These are phyloP conservation scores for Gambelia wislizenii DNA, from an alignment of 2,797 vertebrate species.

Conservation along the genomic window DNA sequence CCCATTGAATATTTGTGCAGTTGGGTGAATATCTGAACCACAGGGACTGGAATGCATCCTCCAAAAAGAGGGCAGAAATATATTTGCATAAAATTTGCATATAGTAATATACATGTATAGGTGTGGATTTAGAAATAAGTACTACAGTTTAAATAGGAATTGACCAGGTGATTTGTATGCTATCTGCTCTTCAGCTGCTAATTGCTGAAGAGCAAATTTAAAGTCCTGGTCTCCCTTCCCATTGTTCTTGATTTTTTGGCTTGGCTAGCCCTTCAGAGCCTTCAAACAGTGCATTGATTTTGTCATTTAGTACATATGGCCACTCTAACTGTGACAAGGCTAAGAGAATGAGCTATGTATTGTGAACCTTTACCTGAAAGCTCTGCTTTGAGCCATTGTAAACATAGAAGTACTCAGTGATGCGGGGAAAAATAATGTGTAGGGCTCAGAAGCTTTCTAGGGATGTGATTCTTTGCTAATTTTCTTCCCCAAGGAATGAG, in stretches of 20 bases:
- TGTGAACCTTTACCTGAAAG: too few relatives aligned
- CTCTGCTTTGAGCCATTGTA: too few relatives aligned
- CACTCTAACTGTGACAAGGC: background rate
- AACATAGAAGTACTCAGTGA: too few relatives aligned
- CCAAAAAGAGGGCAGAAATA: background rate
- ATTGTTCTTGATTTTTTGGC: background rate
- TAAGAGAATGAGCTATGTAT: too few relatives aligned
- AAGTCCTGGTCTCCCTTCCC: background rate
- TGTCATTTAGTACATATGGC: background rate
- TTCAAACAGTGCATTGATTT: background rate
- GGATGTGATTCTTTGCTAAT: too few relatives aligned
- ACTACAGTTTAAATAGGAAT: background rate
- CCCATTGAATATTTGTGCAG: background rate
- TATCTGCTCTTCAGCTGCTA: background rate
- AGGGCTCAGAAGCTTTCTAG: too few relatives aligned
- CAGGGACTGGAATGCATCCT: background rate
- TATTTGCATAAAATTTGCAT: background rate
- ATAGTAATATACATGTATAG: background rate
- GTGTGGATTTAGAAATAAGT: background rate
- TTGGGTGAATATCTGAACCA: background rate
- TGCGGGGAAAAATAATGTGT: too few relatives aligned
- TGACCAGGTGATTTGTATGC: background rate
- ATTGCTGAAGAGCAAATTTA: background rate
- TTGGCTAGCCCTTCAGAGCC: background rate
- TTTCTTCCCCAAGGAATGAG: too few relatives aligned